phyloP scores from a whole-genome alignment of 64 coral and sea anemone genomes.

The Montipora sp. region DNA sequence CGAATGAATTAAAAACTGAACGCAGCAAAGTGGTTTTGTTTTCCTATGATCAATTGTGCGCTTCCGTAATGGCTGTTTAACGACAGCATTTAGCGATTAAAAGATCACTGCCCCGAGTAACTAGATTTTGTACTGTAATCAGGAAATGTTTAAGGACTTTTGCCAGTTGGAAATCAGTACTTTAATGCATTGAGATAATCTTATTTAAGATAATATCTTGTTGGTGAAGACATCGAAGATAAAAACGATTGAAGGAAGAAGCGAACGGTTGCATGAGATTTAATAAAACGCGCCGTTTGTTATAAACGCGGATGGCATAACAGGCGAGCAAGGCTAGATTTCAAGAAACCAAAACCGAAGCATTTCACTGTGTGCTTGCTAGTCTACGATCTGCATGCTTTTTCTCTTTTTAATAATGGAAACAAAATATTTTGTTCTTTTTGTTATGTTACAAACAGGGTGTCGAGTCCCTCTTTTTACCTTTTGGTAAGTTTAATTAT shows the following conservation, averaged over 20 bases:
- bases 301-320: neutral
- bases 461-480: too few species aligned
- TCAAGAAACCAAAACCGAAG: neutral
- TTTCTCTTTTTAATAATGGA: neutral
- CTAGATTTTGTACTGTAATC: neutral
- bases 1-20: conserved; percentile 38
- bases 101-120: neutral
- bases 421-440: neutral
- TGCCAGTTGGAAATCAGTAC: neutral
- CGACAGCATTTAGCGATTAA: conserved; percentile 15
- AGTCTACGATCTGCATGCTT: neutral
- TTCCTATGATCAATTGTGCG: conserved; percentile 6
- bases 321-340: neutral
- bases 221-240: neutral
- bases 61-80: conserved; percentile 29
- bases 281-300: neutral
- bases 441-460: too few species aligned
- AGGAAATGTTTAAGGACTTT: neutral
- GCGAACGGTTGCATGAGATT: neutral
- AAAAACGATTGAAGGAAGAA: neutral
- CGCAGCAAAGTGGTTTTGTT: conserved; percentile 14
- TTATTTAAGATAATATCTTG: neutral
- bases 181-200: neutral
- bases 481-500: neutral
- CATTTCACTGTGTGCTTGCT: neutral